Base-by-base conservation (phyloP, 2,113 vertebrate species). In the Tricholaema leucomelas region DNA sequence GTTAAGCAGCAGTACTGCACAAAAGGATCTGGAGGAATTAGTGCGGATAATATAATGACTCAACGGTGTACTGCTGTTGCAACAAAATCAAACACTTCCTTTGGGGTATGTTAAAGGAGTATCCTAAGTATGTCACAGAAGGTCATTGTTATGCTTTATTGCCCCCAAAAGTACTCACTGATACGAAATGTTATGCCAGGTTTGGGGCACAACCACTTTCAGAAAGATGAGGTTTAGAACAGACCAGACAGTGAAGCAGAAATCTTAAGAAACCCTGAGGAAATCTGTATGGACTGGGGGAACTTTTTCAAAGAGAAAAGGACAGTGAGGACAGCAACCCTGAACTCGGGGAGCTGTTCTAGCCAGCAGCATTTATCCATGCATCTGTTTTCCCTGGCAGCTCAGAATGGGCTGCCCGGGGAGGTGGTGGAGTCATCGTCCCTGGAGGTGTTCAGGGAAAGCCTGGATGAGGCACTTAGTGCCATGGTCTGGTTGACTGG, bases 11-110 rank as follows among this genome's bases (percentile, higher is more conserved):
- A 91, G 18, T 48, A 75, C 85, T 61, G 48, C 31, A 84, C 58
- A 75, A 90, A 95, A 86, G 61, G 52, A 72, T 92, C 82, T 84
- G 48, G 18, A 92, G 87, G 71, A 88, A 93, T 93, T 87, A 85
- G 30, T 86, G 61, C 64, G 61, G 91, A 91, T 92, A 88, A 50
- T 40, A 24, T 52, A 92, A 85, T 75, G 73, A 92, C 42, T 78
- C 88, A 85, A 91, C 5, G 5, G 31, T 36, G 74, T 38, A 55
- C 33, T 86, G 76, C n/a, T 85, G 35, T 73, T 89, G 78, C 74
- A 94, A 94, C 30, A 75, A 86, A 92, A 85, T 4, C 66, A 82
- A 91, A 90, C 66, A 64, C 86, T 91, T 91, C 7, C 92, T 90
- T 74, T 21, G 65, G 76, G 52, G 60, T 81, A 56, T 55, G 52